Evolutionary conservation across 1,140 invertebrate species (phyloP).

Genomic region (Drosophila grimshawi): DNA sequence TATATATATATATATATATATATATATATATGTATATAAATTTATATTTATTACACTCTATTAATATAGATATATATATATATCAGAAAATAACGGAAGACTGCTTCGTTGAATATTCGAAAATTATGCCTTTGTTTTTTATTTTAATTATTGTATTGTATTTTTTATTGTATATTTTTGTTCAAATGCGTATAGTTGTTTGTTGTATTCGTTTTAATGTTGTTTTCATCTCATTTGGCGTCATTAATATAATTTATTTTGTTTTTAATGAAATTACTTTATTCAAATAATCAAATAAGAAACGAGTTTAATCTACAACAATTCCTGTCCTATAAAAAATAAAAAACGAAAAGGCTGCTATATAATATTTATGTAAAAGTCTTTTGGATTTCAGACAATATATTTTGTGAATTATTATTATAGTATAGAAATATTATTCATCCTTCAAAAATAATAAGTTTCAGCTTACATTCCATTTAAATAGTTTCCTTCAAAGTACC

Average conservation of each 20-base stretch:
- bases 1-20: slow-evolving; percentile 55
- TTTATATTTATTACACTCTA: slow-evolving; percentile 48
- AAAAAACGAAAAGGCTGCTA: neutral
- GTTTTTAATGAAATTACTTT: slow-evolving; percentile 10
- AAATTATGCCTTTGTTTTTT: slow-evolving; percentile 12
- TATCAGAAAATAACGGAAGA: slow-evolving; percentile 16
- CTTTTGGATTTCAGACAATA: neutral
- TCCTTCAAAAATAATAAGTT: no score
- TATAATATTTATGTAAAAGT: neutral
- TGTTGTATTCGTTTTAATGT: neutral
- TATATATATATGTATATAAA: slow-evolving; percentile 1
- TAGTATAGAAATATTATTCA: no score
- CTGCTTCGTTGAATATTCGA: slow-evolving; percentile 10
- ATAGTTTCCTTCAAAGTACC: neutral
- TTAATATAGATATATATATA: slow-evolving; percentile 26
- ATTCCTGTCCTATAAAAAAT: neutral
- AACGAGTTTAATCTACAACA: slow-evolving; percentile 5
- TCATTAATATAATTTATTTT: slow-evolving; percentile 31
- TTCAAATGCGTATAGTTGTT: slow-evolving; percentile 19
- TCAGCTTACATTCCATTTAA: neutral
- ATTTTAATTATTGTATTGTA: slow-evolving; percentile 7
- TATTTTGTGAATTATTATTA: neutral
- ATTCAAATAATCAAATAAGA: neutral
- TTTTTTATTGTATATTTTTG: slow-evolving; percentile 10
- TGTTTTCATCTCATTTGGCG: neutral